Evolutionary conservation across 2,888 invertebrate genomes (phyloP), one percentile per base, ranked within the genome.

Genomic region (Frankliniella fusca): DNA sequence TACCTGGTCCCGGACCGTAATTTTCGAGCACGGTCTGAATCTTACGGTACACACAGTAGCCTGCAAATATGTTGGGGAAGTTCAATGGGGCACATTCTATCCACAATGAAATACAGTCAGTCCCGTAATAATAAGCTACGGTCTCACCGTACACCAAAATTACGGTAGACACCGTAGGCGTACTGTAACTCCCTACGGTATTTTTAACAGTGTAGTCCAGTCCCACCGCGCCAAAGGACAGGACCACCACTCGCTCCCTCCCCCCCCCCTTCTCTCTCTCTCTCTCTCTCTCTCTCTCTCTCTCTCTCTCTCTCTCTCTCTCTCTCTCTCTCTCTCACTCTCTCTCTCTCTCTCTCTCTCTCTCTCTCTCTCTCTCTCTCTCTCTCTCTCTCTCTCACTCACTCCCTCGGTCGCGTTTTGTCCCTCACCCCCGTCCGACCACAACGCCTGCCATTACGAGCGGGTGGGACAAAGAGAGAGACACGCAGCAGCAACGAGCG

Each of bases 231-330:
- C 38, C 61, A 61, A 61, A 18, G 61, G 18, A 3, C 61, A 54
- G 7, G 20, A 20, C 10, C 7, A 2, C 10, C 54, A 18, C 54
- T 54, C 10, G 12, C 54, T 54, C 54, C 20, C 54, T n/a, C n/a
- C n/a, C n/a, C n/a, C n/a, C n/a, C n/a, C n/a, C n/a, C n/a, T n/a
- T 54, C 54, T 54, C 54, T 54, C 54, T 54, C 54, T 54, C 54
- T 54, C 54, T 54, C 54, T 54, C 54, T 54, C 54, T 54, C 9
- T 15, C 50, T 50, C 10, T 50, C 10, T 15, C 50, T 50, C 50
- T 50, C 50, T 50, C 50, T 50, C 50, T 50, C 54, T 54, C 54
- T 54, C 54, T 54, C 54, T 54, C 54, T 54, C 54, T 54, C 10
- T 54, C 54, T 54, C 54, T 54, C 54, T 54, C 54, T 54, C 54